Conservation (phyloP, 2,797 vertebrate species). For the Lerista edwardsae region DNA sequence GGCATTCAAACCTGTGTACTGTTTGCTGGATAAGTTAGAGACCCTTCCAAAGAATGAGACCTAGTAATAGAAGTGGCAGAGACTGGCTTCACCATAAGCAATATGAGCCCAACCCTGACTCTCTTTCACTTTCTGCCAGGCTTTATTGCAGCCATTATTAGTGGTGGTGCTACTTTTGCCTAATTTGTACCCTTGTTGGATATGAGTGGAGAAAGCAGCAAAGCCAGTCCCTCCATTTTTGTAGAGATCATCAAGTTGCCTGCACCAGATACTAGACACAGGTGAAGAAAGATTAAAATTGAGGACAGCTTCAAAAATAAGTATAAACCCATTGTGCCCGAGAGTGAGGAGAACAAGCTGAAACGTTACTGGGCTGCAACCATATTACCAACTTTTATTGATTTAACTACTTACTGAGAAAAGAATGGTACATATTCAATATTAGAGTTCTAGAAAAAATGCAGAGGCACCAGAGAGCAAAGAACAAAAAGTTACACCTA, state of each 20-base stretch:
- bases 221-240: not conserved
- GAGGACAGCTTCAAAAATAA: not conserved
- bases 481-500: not conserved
- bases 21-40: not conserved
- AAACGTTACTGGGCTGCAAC: not conserved
- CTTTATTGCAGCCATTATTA: not conserved
- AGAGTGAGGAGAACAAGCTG: conserved; percentile 13
- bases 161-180: not conserved
- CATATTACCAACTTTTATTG: not conserved
- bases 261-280: not conserved
- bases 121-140: no score
- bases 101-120: not conserved
- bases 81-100: not conserved
- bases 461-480: not conserved
- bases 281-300: not conserved
- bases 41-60: not conserved
- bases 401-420: not conserved
- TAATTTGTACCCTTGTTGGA: not conserved
- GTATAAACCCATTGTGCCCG: not conserved
- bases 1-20: no score
- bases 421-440: not conserved
- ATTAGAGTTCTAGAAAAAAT: not conserved
- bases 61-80: not conserved
- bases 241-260: no score
- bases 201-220: not conserved